Evolutionary conservation across 2,888 invertebrate species (phyloP).

Genomic region (Boloria selene): DNA sequence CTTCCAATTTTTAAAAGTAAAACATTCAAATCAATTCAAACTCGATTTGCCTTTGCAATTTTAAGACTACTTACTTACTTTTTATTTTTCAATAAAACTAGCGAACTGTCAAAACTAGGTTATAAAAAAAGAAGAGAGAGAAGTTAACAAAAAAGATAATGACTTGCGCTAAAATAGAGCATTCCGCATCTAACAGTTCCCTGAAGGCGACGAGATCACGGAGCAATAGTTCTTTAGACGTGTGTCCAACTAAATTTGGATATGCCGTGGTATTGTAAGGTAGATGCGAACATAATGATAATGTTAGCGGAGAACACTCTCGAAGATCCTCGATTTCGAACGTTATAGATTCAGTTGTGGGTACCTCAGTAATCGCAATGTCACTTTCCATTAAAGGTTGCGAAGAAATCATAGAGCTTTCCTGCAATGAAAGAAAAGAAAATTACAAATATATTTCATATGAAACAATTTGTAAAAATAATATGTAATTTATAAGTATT

Average conservation of each 20-base stretch:
- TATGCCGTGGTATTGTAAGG: constrained; percentile 91
- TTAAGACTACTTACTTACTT: constrained; percentile 1
- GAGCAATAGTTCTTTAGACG: constrained; percentile 83
- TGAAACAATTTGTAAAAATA: neutral
- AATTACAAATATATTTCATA: neutral
- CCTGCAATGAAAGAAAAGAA: constrained; percentile 51
- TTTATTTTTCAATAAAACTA: constrained; percentile 14
- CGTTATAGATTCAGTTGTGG: constrained; percentile 67
- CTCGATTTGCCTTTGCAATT: neutral
- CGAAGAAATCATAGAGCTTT: constrained; percentile 74
- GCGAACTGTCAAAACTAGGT: constrained; percentile 20
- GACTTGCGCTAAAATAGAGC: constrained; percentile 90
- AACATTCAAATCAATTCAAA: too few species aligned
- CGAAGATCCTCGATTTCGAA: constrained; percentile 82
- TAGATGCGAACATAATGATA: constrained; percentile 87
- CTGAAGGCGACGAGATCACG: constrained; percentile 91
- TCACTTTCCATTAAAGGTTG: constrained; percentile 69
- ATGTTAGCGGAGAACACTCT: constrained; percentile 85
- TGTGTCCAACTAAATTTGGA: constrained; percentile 90
- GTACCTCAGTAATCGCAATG: constrained; percentile 60
- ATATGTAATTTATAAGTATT: neutral
- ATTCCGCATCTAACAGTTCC: constrained; percentile 94
- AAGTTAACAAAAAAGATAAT: constrained; percentile 24
- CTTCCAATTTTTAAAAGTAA: too few species aligned
- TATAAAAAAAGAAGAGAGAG: constrained; percentile 11